phyloP scores from a whole-genome alignment of 2,797 vertebrate genomes.

The Gymnocypris eckloni region DNA sequence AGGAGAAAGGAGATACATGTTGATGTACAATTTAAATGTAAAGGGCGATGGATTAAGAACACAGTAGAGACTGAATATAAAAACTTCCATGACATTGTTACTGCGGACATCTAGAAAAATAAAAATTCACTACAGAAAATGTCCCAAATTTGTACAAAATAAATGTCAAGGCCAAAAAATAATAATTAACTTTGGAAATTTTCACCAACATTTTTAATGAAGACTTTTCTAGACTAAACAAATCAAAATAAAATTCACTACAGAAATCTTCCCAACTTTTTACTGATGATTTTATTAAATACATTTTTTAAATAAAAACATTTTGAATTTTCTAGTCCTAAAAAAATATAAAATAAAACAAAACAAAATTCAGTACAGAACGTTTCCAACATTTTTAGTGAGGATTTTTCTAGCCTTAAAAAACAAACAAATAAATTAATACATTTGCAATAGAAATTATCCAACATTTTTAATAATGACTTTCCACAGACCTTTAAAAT shows the following conservation, averaged over 20 bases:
- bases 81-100: background rate
- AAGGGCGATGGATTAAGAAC: background rate
- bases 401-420: background rate
- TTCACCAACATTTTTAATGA: background rate
- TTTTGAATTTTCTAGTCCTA: no score
- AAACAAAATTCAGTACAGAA: background rate
- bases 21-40: background rate
- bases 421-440: background rate
- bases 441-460: background rate
- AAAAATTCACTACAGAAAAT: background rate
- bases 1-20: background rate
- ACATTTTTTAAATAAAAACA: no score
- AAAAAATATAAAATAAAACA: background rate
- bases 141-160: background rate
- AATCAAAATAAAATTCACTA: background rate
- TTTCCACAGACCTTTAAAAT: background rate
- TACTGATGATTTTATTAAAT: no score
- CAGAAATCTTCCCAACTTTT: background rate
- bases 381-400: no score
- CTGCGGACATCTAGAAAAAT: background rate
- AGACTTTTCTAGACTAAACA: background rate
- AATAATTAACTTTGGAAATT: background rate
- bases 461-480: background rate
- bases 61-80: background rate
- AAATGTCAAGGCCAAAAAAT: background rate